Evolutionary conservation across 2,797 vertebrate species (phyloP).

Genomic region (Phrynocephalus vlangalii): DNA sequence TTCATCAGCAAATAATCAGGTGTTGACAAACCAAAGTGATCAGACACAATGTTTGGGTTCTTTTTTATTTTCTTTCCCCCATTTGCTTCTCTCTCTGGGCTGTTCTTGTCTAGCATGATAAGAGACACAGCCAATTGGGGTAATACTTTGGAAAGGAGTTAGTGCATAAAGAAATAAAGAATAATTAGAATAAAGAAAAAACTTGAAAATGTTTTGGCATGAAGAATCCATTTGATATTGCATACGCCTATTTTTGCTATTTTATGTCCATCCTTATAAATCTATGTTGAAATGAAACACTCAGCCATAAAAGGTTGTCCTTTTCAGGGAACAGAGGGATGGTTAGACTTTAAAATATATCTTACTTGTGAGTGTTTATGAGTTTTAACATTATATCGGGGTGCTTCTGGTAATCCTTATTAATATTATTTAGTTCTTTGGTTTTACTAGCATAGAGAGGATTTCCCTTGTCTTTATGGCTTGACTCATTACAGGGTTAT

Average conservation of each 20-base stretch:
- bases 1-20: not conserved
- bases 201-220: not conserved
- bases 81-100: not conserved
- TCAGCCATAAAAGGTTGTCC: not conserved
- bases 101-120: not conserved
- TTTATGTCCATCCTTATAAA: not conserved
- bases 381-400: not conserved
- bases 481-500: not conserved
- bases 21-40: not conserved
- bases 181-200: not conserved
- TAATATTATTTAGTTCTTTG: not conserved
- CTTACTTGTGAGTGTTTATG: not conserved
- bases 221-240: not conserved
- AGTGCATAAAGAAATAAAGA: too few relatives aligned
- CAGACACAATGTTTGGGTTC: not conserved
- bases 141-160: not conserved
- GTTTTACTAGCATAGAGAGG: not conserved
- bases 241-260: not conserved
- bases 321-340: not conserved
- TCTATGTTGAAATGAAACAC: not conserved
- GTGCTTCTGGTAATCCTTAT: not conserved
- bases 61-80: not conserved
- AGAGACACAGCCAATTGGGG: not conserved
- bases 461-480: not conserved
- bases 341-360: not conserved